A percentile compares a stretch with the other conserved stretches of the same genome.
Evolutionary conservation across 2,113 vertebrate genomes (phyloP).

Genomic region (Gavia stellata): DNA sequence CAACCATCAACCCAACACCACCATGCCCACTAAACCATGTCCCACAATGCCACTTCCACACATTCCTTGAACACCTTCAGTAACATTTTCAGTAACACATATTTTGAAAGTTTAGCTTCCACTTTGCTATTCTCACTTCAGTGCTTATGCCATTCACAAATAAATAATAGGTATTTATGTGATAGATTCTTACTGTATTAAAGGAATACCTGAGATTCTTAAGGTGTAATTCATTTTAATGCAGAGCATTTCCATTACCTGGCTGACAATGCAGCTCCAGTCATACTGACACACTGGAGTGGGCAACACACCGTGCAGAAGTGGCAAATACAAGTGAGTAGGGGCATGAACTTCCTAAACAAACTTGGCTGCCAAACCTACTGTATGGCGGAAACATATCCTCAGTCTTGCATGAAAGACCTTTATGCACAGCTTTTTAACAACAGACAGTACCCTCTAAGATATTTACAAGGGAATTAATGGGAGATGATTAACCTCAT

Average conservation of each 20-base stretch:
- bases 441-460: background rate
- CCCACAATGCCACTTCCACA: too few species aligned
- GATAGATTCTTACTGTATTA: background rate
- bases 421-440: background rate
- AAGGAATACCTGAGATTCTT: background rate
- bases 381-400: background rate
- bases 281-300: background rate
- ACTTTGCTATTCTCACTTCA: background rate
- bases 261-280: background rate
- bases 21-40: too few species aligned
- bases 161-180: background rate
- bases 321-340: background rate
- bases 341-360: background rate
- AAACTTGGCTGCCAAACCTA: background rate
- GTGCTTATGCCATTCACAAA: background rate
- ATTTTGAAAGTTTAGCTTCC: background rate
- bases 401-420: background rate
- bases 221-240: background rate
- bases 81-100: background rate
- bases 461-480: constrained; percentile 38
- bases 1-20: too few species aligned
- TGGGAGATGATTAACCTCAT: background rate
- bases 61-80: too few species aligned
- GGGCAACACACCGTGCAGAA: background rate
- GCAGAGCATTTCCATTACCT: background rate